phyloP scores from a whole-genome alignment of 2,797 vertebrate species.

The Melanotaenia parkinsoni region DNA sequence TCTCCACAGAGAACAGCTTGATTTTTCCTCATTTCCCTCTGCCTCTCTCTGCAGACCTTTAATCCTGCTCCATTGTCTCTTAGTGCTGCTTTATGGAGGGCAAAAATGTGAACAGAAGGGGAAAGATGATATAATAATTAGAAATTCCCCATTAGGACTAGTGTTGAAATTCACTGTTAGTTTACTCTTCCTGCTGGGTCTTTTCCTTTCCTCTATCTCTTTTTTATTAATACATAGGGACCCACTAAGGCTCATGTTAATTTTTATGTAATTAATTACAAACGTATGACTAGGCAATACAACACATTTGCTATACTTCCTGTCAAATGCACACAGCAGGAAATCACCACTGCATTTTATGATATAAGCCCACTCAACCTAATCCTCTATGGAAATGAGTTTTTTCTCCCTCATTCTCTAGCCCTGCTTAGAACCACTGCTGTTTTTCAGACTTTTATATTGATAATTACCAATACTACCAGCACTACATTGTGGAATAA shows the following conservation, averaged over 20 bases:
- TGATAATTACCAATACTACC: background rate
- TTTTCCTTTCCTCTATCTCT: slow-evolving; percentile 13
- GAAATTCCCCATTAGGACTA: slow-evolving; percentile 47
- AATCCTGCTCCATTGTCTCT: slow-evolving; percentile 67
- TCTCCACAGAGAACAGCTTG: slow-evolving; percentile 65
- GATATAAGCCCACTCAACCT: slow-evolving; percentile 2
- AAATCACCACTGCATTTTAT: slow-evolving; percentile 9
- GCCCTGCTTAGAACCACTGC: background rate
- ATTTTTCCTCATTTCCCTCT: slow-evolving; percentile 58
- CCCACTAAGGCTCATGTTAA: slow-evolving; percentile 9
- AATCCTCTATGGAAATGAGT: background rate
- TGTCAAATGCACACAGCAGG: background rate
- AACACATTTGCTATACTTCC: background rate
- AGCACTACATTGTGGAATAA: background rate
- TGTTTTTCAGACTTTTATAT: background rate
- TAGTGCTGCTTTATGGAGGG: slow-evolving; percentile 46
- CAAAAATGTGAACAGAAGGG: slow-evolving; percentile 50
- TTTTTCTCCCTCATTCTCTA: slow-evolving; percentile 13
- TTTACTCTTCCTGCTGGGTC: slow-evolving; percentile 33
- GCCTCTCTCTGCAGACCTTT: slow-evolving; percentile 53
- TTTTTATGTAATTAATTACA: background rate
- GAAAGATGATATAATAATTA: slow-evolving; percentile 57
- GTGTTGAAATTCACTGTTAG: slow-evolving; percentile 36
- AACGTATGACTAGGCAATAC: slow-evolving; percentile 10
- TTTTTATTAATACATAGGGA: slow-evolving; percentile 1